Base-by-base conservation (phyloP, 2,113 vertebrate species). In the Pseudolaguvia tuberculata region DNA sequence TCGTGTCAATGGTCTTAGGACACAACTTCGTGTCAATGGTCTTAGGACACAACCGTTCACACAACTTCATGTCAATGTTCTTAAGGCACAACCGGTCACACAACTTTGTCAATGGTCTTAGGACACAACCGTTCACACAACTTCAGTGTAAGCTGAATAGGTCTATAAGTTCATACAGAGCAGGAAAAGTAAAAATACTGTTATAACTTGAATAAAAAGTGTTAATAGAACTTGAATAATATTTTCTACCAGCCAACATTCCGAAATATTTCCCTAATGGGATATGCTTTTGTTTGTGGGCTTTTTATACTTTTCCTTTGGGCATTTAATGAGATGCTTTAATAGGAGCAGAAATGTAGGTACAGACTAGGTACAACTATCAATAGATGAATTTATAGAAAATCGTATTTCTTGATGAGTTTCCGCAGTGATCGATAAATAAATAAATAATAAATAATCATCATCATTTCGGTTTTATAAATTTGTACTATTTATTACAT, bases 21-120 rank as follows among this genome's bases (percentile, higher is more conserved):
- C n/a, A n/a, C n/a, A n/a, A n/a, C n/a, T n/a, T 95, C 95, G 86
- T 99, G 96, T 86, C 96, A 97, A 79, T 99, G 96, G 97, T 98
- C 96, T 47, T 52, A n/a, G n/a, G n/a, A n/a, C n/a, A n/a, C n/a
- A n/a, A n/a, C n/a, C n/a, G n/a, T n/a, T n/a, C n/a, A n/a, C n/a
- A n/a, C n/a, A n/a, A n/a, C n/a, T n/a, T n/a, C n/a, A n/a, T n/a
- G n/a, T n/a, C n/a, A n/a, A n/a, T n/a, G n/a, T n/a, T n/a, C n/a
- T n/a, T n/a, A n/a, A n/a, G n/a, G n/a, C n/a, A n/a, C n/a, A n/a
- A n/a, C n/a, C n/a, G n/a, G n/a, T n/a, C n/a, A n/a, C n/a, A n/a
- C n/a, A n/a, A n/a, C n/a, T n/a, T 86, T 99, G 96, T 86, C 96
- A 97, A 79, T 99, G 96, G 97, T 98, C 96, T 47, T 52, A 47